phyloP scores from a whole-genome alignment of 2,888 invertebrate species.

The Microplitis deprimator region DNA sequence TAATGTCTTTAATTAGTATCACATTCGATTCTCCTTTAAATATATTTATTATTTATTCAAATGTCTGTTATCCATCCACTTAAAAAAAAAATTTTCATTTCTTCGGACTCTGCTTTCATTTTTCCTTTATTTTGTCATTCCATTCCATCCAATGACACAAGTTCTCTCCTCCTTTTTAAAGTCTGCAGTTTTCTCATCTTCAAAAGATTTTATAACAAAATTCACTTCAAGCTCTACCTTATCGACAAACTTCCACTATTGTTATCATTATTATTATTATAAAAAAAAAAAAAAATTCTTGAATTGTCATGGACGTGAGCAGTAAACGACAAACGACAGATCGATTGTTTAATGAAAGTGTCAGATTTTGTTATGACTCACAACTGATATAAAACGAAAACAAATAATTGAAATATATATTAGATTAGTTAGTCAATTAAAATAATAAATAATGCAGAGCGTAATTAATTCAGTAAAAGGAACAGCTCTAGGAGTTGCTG shows the following conservation, averaged over 20 bases:
- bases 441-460: constrained; percentile 84
- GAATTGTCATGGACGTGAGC: neutral
- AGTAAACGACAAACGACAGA: neutral
- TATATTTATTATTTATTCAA: too few species aligned
- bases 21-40: too few species aligned
- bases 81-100: too few species aligned
- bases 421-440: constrained; percentile 18
- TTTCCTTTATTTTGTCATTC: too few species aligned
- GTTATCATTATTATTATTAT: neutral
- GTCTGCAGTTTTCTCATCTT: too few species aligned
- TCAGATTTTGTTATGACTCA: neutral
- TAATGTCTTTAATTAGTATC: too few species aligned
- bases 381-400: neutral
- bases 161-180: too few species aligned
- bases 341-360: neutral
- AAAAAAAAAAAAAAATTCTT: neutral
- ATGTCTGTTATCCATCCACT: too few species aligned
- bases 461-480: constrained; percentile 96
- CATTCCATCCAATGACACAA: too few species aligned
- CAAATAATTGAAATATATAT: neutral
- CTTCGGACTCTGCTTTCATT: too few species aligned
- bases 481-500: constrained; percentile 94
- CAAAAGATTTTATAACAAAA: too few species aligned
- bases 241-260: neutral
- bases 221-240: neutral